phyloP scores from a whole-genome alignment of 2,113 vertebrate genomes.

The Apteryx mantelli region DNA sequence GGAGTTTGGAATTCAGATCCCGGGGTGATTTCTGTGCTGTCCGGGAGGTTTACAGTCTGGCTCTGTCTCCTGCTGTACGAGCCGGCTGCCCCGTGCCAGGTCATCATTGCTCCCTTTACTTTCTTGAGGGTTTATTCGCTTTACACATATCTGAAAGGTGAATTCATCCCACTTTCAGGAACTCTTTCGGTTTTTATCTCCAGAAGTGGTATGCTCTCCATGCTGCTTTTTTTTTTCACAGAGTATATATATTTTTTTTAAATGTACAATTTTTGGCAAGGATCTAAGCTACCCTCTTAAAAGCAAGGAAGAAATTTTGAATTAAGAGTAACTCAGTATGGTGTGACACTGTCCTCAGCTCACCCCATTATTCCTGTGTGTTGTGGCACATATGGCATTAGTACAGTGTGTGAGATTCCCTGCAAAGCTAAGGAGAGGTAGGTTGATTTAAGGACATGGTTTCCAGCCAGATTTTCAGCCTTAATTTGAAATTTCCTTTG shows the following conservation, averaged over 20 bases:
- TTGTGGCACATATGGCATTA: constrained; percentile 74
- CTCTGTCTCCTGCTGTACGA: not conserved
- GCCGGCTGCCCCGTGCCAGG: not conserved
- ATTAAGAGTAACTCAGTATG: constrained; percentile 61
- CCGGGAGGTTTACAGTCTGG: not conserved
- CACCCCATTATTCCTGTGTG: constrained; percentile 72
- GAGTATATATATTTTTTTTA: not conserved
- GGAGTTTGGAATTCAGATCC: not conserved
- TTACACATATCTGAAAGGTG: constrained; percentile 26
- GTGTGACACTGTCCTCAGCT: constrained; percentile 69
- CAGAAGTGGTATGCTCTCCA: constrained; percentile 51
- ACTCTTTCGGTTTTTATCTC: constrained; percentile 8
- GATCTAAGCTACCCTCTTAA: constrained; percentile 15
- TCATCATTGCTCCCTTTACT: not conserved
- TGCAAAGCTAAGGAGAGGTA: constrained; percentile 72
- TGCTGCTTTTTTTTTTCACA: constrained; percentile 4
- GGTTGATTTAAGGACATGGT: constrained; percentile 73
- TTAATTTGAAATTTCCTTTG: constrained; percentile 58
- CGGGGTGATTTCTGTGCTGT: not conserved
- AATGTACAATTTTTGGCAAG: constrained; percentile 40
- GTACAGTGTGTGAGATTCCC: constrained; percentile 72
- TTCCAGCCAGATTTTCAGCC: constrained; percentile 64
- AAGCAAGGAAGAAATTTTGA: constrained; percentile 55
- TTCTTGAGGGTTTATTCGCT: constrained; percentile 5
- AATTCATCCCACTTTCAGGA: constrained; percentile 30